Conservation (phyloP, 1,140 invertebrate species). For the Listronotus oregonensis region DNA sequence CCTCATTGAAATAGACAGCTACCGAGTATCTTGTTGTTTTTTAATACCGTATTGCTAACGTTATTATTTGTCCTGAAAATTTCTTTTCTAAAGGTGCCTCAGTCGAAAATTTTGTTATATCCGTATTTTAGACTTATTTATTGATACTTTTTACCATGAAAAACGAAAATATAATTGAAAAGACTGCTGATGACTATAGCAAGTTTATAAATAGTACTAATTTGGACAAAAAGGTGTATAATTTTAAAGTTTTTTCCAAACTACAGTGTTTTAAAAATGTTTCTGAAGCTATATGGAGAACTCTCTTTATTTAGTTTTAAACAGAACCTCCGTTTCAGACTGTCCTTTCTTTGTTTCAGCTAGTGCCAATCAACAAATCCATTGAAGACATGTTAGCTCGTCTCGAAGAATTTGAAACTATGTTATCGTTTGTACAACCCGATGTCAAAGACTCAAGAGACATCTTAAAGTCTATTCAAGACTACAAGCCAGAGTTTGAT, state of each 20-base stretch:
- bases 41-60: too few relatives aligned
- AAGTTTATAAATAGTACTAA: constrained; percentile 38
- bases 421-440: constrained; percentile 48
- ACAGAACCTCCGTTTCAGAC: not conserved
- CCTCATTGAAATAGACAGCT: too few relatives aligned
- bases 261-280: not conserved
- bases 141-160: not conserved
- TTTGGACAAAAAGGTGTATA: constrained; percentile 42
- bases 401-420: constrained; percentile 56
- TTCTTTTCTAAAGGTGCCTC: too few relatives aligned
- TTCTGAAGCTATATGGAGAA: too few relatives aligned
- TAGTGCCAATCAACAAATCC: constrained; percentile 49
- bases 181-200: constrained; percentile 41
- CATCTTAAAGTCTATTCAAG: constrained; percentile 44
- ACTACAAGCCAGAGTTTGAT: constrained; percentile 45
- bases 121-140: too few relatives aligned
- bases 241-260: not conserved
- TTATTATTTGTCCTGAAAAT: too few relatives aligned
- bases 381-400: constrained; percentile 53
- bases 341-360: constrained; percentile 42
- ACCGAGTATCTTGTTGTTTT: too few relatives aligned
- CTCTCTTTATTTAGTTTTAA: not conserved
- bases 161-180: constrained; percentile 15
- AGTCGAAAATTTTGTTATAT: too few relatives aligned
- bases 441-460: constrained; percentile 49